Evolutionary conservation across 2,797 vertebrate genomes (phyloP).

Genomic region (Ara ararauna): DNA sequence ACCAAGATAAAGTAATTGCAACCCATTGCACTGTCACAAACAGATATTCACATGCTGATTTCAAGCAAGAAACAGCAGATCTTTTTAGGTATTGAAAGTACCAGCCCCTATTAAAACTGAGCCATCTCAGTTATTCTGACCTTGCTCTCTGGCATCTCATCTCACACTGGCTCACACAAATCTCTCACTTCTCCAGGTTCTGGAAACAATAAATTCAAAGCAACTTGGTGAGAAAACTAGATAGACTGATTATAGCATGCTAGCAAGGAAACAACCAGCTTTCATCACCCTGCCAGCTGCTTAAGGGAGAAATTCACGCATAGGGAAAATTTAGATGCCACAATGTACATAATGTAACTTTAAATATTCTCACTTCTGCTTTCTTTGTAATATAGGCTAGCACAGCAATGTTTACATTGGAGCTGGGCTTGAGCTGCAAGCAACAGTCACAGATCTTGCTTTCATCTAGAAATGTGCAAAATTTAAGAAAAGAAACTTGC

Average conservation of each 20-base stretch:
- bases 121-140: slow-evolving; percentile 5
- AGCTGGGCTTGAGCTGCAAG: background rate
- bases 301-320: slow-evolving; percentile 15
- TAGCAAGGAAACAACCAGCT: slow-evolving; percentile 9
- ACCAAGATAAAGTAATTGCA: background rate
- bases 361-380: background rate
- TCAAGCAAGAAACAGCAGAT: background rate
- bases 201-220: slow-evolving; percentile 44
- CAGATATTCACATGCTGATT: background rate
- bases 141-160: background rate
- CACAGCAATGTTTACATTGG: background rate
- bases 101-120: background rate
- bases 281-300: background rate
- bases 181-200: background rate
- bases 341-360: background rate
- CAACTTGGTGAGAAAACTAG: slow-evolving; percentile 7
- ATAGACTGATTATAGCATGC: slow-evolving; percentile 24
- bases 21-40: background rate
- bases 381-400: background rate
- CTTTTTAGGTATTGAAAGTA: background rate
- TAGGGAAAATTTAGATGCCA: background rate
- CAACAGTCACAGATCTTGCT: background rate
- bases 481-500: background rate
- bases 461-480: background rate
- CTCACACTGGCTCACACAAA: background rate